A percentile compares a stretch with the other conserved stretches of the same genome.
Conservation (phyloP, 1,140 invertebrate genomes). For the Archivesica marissinica region DNA sequence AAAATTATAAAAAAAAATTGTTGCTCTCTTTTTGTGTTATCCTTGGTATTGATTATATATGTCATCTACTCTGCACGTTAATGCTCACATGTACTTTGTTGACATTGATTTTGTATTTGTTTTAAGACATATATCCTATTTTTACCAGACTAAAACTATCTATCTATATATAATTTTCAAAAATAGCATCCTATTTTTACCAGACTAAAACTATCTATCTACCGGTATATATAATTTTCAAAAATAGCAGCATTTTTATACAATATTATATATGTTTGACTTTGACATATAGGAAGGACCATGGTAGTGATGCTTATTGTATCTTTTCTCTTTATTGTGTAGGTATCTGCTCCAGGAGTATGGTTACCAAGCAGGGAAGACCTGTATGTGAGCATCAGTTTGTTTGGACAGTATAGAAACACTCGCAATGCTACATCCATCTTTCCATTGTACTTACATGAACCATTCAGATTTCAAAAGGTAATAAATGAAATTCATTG, state of each 20-base stretch:
- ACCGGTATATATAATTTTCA: no score
- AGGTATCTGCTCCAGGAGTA: constrained; percentile 82
- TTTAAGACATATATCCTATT: no score
- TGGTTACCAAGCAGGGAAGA: constrained; percentile 82
- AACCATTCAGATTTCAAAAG: constrained; percentile 82
- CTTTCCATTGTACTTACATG: constrained; percentile 80
- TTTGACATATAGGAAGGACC: not conserved
- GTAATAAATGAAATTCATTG: no score
- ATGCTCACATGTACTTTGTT: no score
- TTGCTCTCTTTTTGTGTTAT: no score
- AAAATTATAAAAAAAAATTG: no score
- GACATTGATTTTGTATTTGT: no score
- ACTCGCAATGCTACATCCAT: constrained; percentile 76
- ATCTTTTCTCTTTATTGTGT: constrained; percentile 34
- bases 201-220: not conserved
- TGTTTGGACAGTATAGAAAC: constrained; percentile 81
- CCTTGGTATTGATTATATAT: no score
- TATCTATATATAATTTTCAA: not conserved
- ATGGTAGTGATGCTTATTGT: not conserved
- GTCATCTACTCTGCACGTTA: no score
- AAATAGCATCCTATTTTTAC: not conserved
- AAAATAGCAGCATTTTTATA: not conserved
- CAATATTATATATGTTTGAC: not conserved
- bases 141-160: not conserved
- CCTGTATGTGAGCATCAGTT: constrained; percentile 80